Evolutionary conservation across 1,140 invertebrate species (phyloP), one percentile per base, ranked within the genome.

Genomic region (Monomorium pharaonis): DNA sequence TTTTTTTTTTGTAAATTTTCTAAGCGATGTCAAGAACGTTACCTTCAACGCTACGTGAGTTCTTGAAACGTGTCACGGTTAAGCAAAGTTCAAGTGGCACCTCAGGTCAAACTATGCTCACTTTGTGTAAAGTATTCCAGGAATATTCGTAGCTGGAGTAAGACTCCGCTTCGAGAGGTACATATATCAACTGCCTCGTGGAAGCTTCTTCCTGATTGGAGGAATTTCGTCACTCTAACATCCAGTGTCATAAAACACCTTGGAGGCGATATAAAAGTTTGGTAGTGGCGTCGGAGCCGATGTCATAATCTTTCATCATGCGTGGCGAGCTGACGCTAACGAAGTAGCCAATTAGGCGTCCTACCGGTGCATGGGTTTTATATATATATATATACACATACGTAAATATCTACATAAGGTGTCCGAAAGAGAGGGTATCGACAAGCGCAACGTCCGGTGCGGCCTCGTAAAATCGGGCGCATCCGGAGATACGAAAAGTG

Each of bases 401-500:
- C 10, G 12, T n/a, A 54, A n/a, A 81, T 65, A 62, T 81, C 60
- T 85, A 54, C 44, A 54, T 21, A 70, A 84, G 78, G 56, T 54
- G 47, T 16, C 21, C 27, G 42, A 80, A 80, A 58, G 42, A 84
- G 69, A 76, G 56, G 37, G 70, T 42, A 81, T 70, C 42, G n/a
- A 12, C 42, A n/a, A 75, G 14, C 56, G 56, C 56, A 76, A 78
- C 83, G 60, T 85, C 75, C 67, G 72, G 27, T 10, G 47, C 18
- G 49, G 18, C 75, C 85, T 69, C 78, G 81, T 67, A 58, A 78
- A 86, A 76, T 87, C 83, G 86, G 84, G 56, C 87, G 87, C 87
- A 89, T 92, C 84, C 88, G 90, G 88, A 90, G 91, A 91, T 90
- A 90, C 86, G 86, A 87, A 75, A 91, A 94, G 93, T 94, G 92